These are phyloP conservation scores for Octodonta nipae DNA, from an alignment of 2,888 invertebrate species.

Conservation along the genomic window DNA sequence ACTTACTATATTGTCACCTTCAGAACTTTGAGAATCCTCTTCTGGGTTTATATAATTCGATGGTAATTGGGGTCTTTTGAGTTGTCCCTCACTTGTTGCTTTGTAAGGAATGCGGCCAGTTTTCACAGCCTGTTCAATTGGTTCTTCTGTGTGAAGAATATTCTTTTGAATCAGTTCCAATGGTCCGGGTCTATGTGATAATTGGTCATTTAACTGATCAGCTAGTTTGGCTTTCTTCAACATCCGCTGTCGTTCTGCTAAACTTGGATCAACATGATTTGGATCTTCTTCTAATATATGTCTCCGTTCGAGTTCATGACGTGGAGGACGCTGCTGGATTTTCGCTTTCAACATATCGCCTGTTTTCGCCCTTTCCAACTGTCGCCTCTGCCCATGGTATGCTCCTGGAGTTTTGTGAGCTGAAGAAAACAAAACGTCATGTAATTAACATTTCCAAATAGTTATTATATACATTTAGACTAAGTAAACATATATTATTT, in stretches of 20 bases:
- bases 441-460: too few species aligned
- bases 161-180: conserved; percentile 94
- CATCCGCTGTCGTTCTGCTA: conserved; percentile 94
- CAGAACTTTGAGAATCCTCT: conserved; percentile 78
- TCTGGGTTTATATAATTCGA: conserved; percentile 72
- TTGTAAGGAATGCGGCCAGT: conserved; percentile 84
- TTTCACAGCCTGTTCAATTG: conserved; percentile 86
- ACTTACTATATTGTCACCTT: conserved; percentile 41
- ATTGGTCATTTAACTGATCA: conserved; percentile 89
- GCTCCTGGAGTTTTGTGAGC: conserved; percentile 90
- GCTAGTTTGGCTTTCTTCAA: conserved; percentile 88
- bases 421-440: too few species aligned
- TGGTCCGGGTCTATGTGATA: conserved; percentile 86
- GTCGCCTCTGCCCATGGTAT: conserved; percentile 89
- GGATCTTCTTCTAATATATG: conserved; percentile 73
- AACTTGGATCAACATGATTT: conserved; percentile 82
- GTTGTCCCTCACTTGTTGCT: conserved; percentile 79
- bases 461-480: too few species aligned
- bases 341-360: conserved; percentile 93
- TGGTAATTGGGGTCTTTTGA: conserved; percentile 73
- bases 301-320: conserved; percentile 85
- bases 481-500: too few species aligned
- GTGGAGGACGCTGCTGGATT: conserved; percentile 87
- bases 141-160: conserved; percentile 88
- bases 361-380: conserved; percentile 90